Evolutionary conservation across 2,113 vertebrate species (phyloP), one percentile per base, ranked within the genome.

Genomic region (Alexandromys fortis): DNA sequence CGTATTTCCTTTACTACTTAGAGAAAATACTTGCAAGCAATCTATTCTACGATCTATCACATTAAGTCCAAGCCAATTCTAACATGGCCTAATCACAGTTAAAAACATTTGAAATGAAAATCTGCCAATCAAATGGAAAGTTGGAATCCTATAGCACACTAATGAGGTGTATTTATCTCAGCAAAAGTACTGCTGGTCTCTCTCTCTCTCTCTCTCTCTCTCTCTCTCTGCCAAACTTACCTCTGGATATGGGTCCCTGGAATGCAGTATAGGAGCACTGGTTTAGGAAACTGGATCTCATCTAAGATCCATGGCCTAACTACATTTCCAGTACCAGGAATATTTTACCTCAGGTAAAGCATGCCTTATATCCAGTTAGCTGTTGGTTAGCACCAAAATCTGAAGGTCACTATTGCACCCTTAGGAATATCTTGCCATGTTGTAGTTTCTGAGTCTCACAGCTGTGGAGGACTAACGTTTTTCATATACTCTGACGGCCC

Each of bases 71-170:
- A 86, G 94, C 0, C n/a, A 19, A 83, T 77, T 77, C 28, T 21
- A 58, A 55, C 7, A 38, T 55, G 19, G 89, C 17, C 7, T 52
- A 73, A 93, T 90, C 94, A 94, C 3, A 72, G 8, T 17, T 81
- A 63, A 95, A 91, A 89, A 79, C 38, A 83, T 16, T 81, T 81
- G 47, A 89, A 82, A 61, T 82, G 10, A 95, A 83, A 75, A 86
- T 0, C 30, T 72, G 8, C 58, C 33, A 92, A 58, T 1, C 70
- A 47, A 7, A 76, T 93, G 68, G 22, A 81, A 81, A 65, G 35
- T 90, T 70, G 91, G 33, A 91, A 72, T 89, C 24, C 33, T 33
- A 65, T 2, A 16, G 49, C 55, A 13, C 12, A 17, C 4, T 89
- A 24, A 55, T 67, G 79, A 92, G 13, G 76, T 82, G 42, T 3